Conservation (phyloP, 2,113 vertebrate genomes). For the Neogobius melanostomus region DNA sequence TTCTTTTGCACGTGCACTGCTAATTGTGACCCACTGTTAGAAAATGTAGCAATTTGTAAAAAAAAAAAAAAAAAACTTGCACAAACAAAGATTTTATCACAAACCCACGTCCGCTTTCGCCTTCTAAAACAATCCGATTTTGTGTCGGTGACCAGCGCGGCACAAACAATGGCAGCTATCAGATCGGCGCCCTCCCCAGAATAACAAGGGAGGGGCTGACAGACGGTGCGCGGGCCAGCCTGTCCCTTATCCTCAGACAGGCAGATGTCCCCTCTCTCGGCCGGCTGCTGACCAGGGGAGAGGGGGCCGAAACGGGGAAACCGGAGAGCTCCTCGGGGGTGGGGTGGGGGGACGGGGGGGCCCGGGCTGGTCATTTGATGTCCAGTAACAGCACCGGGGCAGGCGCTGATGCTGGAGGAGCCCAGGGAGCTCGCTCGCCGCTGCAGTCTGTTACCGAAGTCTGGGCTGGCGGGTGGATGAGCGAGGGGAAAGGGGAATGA, state of each 20-base stretch:
- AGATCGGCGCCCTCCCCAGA: constrained; percentile 68
- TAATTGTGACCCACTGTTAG: no score
- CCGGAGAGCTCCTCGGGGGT: constrained; percentile 90
- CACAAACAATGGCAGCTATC: constrained; percentile 72
- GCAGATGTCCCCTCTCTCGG: constrained; percentile 96
- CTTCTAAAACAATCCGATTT: constrained; percentile 23
- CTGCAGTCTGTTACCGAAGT: constrained; percentile 79
- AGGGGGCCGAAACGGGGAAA: constrained; percentile 95
- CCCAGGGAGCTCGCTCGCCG: constrained; percentile 70
- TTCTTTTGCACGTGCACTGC: no score
- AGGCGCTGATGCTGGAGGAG: constrained; percentile 81
- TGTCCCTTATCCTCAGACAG: constrained; percentile 94
- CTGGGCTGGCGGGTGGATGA: constrained; percentile 56
- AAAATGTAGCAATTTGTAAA: no score
- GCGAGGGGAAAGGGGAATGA: constrained; percentile 41
- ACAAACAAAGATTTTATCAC: neutral
- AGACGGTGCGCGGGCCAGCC: constrained; percentile 77
- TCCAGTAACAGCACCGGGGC: constrained; percentile 82
- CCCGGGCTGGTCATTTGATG: constrained; percentile 94
- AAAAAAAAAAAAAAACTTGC: no score
- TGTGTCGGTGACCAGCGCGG: constrained; percentile 54
- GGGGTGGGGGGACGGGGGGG: no score
- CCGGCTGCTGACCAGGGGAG: constrained; percentile 78
- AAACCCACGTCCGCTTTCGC: constrained; percentile 5
- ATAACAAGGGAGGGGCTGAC: constrained; percentile 78